A percentile compares a stretch with the other conserved stretches of the same genome.
phyloP scores from a whole-genome alignment of 2,888 invertebrate genomes.

The Rhabditoides inermis region DNA sequence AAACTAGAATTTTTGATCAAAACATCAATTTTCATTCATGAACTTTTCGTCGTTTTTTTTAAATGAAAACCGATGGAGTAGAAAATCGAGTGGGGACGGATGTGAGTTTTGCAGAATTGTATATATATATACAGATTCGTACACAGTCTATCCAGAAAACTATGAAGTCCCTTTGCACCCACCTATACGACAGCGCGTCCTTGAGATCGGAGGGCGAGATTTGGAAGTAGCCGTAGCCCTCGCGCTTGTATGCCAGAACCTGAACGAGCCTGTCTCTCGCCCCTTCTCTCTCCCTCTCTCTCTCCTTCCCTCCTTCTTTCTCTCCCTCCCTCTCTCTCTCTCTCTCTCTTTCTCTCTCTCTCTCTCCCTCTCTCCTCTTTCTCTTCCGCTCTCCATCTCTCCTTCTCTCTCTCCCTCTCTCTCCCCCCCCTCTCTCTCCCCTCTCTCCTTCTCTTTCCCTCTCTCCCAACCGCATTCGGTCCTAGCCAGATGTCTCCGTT shows the following conservation, averaged over 20 bases:
- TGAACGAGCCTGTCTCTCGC: neutral
- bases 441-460: neutral
- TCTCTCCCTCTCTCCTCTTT: neutral
- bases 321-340: neutral
- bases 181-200: slow-evolving; percentile 50
- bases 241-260: slow-evolving; percentile 79
- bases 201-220: slow-evolving; percentile 55
- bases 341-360: neutral
- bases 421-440: neutral
- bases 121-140: neutral
- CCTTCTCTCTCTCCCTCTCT: neutral
- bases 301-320: neutral
- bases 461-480: slow-evolving; percentile 73
- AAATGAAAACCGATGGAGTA: neutral
- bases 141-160: neutral
- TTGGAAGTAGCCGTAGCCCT: slow-evolving; percentile 72
- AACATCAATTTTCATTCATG: neutral
- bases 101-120: neutral
- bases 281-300: neutral
- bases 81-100: neutral
- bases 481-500: slow-evolving; percentile 91
- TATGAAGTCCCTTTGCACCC: neutral
- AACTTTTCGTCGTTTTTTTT: neutral
- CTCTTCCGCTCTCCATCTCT: too few species aligned
- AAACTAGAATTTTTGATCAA: slow-evolving; percentile 7